phyloP scores from a whole-genome alignment of 2,888 invertebrate genomes.

The Aplocera efformata region DNA sequence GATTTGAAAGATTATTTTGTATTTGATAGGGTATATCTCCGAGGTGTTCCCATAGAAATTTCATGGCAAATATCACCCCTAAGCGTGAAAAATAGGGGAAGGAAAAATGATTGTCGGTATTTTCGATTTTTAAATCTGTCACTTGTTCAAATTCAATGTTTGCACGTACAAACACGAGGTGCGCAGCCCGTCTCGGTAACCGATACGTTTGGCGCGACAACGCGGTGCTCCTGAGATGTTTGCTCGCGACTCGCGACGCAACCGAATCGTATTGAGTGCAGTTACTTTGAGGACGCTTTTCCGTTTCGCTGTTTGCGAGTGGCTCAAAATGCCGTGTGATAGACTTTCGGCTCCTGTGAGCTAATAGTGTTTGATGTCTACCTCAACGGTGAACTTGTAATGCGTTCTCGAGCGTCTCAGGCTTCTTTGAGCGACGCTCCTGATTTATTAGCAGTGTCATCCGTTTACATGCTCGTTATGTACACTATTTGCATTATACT shows the following conservation, averaged over 20 bases:
- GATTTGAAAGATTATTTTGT: too few species aligned
- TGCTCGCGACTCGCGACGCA: slow-evolving; percentile 57
- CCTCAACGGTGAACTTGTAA: slow-evolving; percentile 12
- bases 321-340: slow-evolving; percentile 23
- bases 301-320: slow-evolving; percentile 19
- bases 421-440: slow-evolving; percentile 11
- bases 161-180: slow-evolving; percentile 65
- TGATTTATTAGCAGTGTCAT: background rate
- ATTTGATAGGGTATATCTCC: too few species aligned
- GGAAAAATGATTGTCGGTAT: too few species aligned
- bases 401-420: slow-evolving; percentile 13
- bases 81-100: too few species aligned
- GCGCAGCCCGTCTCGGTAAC: slow-evolving; percentile 58
- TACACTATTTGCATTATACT: too few species aligned
- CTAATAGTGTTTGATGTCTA: slow-evolving; percentile 20
- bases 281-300: slow-evolving; percentile 43
- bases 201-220: slow-evolving; percentile 65
- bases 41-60: too few species aligned
- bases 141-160: too few species aligned
- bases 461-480: too few species aligned
- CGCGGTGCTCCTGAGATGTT: slow-evolving; percentile 45
- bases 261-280: slow-evolving; percentile 63
- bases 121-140: too few species aligned
- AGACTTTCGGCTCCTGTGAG: slow-evolving; percentile 14
- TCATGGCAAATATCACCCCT: too few species aligned